Base-by-base conservation (phyloP, 2,797 vertebrate species). In the Cossypha polioptera region DNA sequence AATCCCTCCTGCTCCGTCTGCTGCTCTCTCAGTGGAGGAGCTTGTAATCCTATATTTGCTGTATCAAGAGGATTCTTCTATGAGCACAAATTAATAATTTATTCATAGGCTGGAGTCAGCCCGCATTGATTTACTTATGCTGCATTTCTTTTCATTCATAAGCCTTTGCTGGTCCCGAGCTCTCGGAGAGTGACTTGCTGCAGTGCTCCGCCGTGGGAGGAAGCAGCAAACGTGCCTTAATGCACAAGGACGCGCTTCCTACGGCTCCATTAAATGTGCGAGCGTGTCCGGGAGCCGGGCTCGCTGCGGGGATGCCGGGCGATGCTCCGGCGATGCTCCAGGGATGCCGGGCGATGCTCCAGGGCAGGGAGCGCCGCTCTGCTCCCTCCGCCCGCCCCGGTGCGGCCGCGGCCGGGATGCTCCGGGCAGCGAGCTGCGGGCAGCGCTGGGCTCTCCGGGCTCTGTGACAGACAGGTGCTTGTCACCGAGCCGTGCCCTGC, bases 61-160 rank as follows among this genome's bases (percentile, higher is more conserved):
- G 78, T 65, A 91, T 75, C 94, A 78, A 96, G 94, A 90, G 95
- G 95, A 93, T 97, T 96, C 96, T 94, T 97, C 94, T 68, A 8
- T 45, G 94, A 95, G 94, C 92, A 74, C 59, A 86, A 94, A 97
- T 97, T 95, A 97, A 97, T 98, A 95, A 98, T 98, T 97, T 96
- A 98, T 97, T 95, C 90, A 59, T 65, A 51, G 67, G 89, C 96
- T 97, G 69, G 73, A 97, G 90, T 94, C 96, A 76, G 86, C 87
- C 79, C 10, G 33, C 71, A 94, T 42, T 63, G 92, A 87, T 91
- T 85, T 66, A 73, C 86, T 94, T 79, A 16, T 55, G 89, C 94
- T 92, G 95, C 94, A 68, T 92, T 88, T 94, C 76, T 77, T 33
- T 78, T 65, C 95, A 86, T 97, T 95, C 97, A 80, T 67, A 91